Conservation (phyloP, 1,140 invertebrate species). For the Augochlora pura region DNA sequence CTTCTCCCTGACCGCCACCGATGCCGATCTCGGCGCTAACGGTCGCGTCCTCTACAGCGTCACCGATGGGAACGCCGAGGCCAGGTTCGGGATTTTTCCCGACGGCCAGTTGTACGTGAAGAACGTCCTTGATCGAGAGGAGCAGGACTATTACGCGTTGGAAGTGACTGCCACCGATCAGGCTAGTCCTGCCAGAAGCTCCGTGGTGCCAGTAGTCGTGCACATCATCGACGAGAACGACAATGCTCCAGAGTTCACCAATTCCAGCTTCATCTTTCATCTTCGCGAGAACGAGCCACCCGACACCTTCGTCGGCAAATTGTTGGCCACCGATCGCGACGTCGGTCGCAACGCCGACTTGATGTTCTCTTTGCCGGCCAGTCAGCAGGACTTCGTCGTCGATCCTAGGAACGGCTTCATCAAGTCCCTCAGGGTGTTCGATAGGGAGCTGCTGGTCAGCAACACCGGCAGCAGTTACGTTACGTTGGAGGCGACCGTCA, state of each 20-base stretch:
- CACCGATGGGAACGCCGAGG: slow-evolving; percentile 89
- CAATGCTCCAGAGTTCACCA: slow-evolving; percentile 93
- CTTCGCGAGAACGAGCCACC: slow-evolving; percentile 93
- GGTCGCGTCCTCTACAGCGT: slow-evolving; percentile 91
- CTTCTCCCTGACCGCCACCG: slow-evolving; percentile 90
- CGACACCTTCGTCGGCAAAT: slow-evolving; percentile 93
- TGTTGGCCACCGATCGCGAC: slow-evolving; percentile 94
- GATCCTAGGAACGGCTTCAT: slow-evolving; percentile 96
- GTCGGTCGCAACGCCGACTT: slow-evolving; percentile 95
- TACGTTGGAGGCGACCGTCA: slow-evolving; percentile 90
- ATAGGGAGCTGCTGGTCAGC: slow-evolving; percentile 90
- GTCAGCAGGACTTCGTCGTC: slow-evolving; percentile 92
- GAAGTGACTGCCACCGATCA: slow-evolving; percentile 90
- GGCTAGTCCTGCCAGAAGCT: slow-evolving; percentile 87
- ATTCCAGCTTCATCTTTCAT: slow-evolving; percentile 91
- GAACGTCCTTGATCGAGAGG: slow-evolving; percentile 92
- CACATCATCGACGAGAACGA: slow-evolving; percentile 98
- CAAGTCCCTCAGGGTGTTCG: slow-evolving; percentile 91
- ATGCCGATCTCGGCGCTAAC: slow-evolving; percentile 91
- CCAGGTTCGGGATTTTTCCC: slow-evolving; percentile 94
- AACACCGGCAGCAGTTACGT: slow-evolving; percentile 89
- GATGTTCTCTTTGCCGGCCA: slow-evolving; percentile 89
- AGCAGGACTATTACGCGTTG: slow-evolving; percentile 93
- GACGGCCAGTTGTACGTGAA: slow-evolving; percentile 93
- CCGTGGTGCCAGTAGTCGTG: slow-evolving; percentile 92